These are phyloP conservation scores for Hirtodrosophila alboralis DNA, from an alignment of 2,888 invertebrate genomes.

Conservation along the genomic window DNA sequence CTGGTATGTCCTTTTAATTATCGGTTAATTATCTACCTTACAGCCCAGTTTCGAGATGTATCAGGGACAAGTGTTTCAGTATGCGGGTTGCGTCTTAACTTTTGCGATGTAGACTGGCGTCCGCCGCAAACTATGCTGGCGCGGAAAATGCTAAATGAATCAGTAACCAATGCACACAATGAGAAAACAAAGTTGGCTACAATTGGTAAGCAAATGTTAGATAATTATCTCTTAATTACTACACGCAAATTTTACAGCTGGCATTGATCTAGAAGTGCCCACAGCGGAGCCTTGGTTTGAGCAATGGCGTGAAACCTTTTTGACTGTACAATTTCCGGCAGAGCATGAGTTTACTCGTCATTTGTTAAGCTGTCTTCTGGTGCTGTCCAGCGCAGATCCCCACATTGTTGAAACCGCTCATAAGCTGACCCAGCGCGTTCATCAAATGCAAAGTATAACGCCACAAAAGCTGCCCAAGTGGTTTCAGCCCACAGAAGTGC, in stretches of 20 bases:
- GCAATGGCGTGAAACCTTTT: slow-evolving; percentile 95
- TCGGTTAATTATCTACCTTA: too few species aligned
- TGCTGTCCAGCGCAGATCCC: slow-evolving; percentile 89
- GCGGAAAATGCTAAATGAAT: slow-evolving; percentile 93
- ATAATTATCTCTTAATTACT: background rate
- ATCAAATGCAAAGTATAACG: slow-evolving; percentile 90
- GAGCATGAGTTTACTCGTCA: slow-evolving; percentile 99
- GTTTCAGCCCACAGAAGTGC: slow-evolving; percentile 90
- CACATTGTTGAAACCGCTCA: slow-evolving; percentile 93
- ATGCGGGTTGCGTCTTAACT: slow-evolving; percentile 90
- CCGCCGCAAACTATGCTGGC: slow-evolving; percentile 93
- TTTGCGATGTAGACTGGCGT: slow-evolving; percentile 92
- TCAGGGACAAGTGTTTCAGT: slow-evolving; percentile 90
- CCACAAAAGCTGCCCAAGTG: slow-evolving; percentile 93
- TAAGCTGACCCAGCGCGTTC: slow-evolving; percentile 91
- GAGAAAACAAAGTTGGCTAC: slow-evolving; percentile 86
- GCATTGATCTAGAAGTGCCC: slow-evolving; percentile 88
- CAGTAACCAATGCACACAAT: slow-evolving; percentile 87
- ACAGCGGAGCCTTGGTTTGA: slow-evolving; percentile 96
- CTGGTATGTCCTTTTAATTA: too few species aligned
- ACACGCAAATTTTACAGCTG: slow-evolving; percentile 79
- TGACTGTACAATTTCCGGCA: slow-evolving; percentile 93
- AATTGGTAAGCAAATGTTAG: slow-evolving; percentile 84
- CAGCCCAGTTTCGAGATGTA: slow-evolving; percentile 94
- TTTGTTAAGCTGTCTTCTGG: slow-evolving; percentile 92